phyloP scores from a whole-genome alignment of 2,113 vertebrate genomes.

The Burhinus oedicnemus region DNA sequence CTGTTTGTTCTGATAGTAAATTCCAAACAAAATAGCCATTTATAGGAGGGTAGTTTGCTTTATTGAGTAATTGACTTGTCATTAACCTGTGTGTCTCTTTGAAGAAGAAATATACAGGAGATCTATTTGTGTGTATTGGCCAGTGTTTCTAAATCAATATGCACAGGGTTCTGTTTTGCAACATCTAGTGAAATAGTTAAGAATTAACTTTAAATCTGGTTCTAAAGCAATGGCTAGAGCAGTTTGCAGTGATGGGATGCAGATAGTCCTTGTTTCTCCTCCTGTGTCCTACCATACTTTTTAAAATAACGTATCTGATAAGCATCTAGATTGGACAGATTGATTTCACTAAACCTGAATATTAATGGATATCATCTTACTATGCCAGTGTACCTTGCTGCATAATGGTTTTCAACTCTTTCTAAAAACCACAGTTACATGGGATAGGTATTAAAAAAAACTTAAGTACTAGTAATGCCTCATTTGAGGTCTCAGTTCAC shows the following conservation, averaged over 20 bases:
- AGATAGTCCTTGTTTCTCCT: background rate
- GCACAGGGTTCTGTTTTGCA: background rate
- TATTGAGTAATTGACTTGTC: constrained; percentile 6
- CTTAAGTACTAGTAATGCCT: background rate
- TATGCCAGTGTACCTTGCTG: background rate
- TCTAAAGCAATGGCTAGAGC: background rate
- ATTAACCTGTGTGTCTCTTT: constrained; percentile 1
- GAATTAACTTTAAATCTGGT: background rate
- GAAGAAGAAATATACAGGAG: background rate
- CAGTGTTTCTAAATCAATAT: background rate
- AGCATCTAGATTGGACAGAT: background rate
- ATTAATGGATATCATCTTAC: background rate
- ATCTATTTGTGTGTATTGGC: background rate
- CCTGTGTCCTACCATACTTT: background rate
- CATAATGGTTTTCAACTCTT: background rate
- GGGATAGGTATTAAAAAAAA: background rate
- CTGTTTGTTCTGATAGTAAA: background rate
- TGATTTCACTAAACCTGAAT: background rate
- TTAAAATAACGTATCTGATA: background rate
- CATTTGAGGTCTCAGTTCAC: background rate
- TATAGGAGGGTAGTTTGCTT: background rate
- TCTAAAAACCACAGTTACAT: background rate
- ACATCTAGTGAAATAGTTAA: background rate
- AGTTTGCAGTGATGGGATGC: background rate
- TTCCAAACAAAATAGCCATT: background rate